Percentiles rank a stretch among this genome's conserved stretches.
These are phyloP conservation scores for Ochropleura leucogaster DNA, from an alignment of 2,888 invertebrate genomes.

Conservation along the genomic window DNA sequence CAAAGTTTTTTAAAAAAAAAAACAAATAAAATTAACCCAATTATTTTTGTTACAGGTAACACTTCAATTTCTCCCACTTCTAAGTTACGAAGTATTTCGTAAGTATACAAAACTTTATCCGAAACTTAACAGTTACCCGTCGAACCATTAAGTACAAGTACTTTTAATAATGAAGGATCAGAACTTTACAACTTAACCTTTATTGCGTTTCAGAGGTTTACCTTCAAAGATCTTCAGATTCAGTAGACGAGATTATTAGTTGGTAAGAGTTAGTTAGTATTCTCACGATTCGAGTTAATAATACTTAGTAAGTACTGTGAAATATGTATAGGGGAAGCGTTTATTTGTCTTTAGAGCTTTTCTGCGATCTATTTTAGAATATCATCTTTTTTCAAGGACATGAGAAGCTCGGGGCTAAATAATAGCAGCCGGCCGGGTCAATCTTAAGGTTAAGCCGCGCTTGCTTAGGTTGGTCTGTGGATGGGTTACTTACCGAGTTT, in stretches of 20 bases:
- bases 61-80: neutral
- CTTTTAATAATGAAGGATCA: slow-evolving; percentile 24
- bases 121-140: slow-evolving; percentile 22
- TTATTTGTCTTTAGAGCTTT: too few species aligned
- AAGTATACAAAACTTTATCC: slow-evolving; percentile 33
- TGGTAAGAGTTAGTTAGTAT: neutral
- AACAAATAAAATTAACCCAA: too few species aligned
- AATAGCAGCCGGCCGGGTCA: too few species aligned
- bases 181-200: slow-evolving; percentile 13
- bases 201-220: slow-evolving; percentile 34
- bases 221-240: slow-evolving; percentile 28
- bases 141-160: slow-evolving; percentile 31
- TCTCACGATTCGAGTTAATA: slow-evolving; percentile 15
- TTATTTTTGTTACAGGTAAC: slow-evolving; percentile 39
- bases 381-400: too few species aligned
- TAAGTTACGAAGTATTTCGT: slow-evolving; percentile 25
- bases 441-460: too few species aligned
- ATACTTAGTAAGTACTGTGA: neutral
- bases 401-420: too few species aligned
- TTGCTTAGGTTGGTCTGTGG: too few species aligned
- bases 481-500: too few species aligned
- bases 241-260: slow-evolving; percentile 14
- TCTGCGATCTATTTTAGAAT: too few species aligned
- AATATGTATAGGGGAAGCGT: too few species aligned
- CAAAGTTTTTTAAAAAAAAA: too few species aligned